Percentiles rank a stretch among this genome's conserved stretches.
Evolutionary conservation across 2,797 vertebrate genomes (phyloP).

Genomic region (Capromys pilorides): DNA sequence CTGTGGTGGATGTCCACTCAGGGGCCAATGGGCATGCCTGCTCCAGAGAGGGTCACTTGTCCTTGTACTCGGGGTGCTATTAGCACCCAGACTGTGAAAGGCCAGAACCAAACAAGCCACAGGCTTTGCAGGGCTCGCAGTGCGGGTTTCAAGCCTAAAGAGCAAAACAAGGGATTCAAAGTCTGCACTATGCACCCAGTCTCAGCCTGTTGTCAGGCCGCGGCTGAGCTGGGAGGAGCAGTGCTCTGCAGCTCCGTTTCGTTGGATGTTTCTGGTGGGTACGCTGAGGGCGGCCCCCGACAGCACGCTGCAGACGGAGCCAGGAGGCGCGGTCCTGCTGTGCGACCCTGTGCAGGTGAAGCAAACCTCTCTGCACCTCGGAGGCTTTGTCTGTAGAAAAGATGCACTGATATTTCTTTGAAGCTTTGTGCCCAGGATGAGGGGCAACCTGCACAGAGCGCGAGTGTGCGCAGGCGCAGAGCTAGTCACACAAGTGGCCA

Average conservation of each 20-base stretch:
- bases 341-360: neutral
- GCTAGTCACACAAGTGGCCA: neutral
- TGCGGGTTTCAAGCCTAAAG: neutral
- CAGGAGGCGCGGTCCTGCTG: neutral
- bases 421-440: neutral
- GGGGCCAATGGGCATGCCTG: neutral
- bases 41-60: fast-evolving
- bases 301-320: fast-evolving
- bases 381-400: neutral
- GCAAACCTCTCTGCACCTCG: neutral
- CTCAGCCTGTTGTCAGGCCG: fast-evolving
- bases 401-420: neutral
- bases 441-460: neutral
- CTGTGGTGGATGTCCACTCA: neutral
- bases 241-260: fast-evolving
- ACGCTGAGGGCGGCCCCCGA: neutral
- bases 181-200: fast-evolving
- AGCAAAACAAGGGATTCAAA: neutral
- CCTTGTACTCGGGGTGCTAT: no score
- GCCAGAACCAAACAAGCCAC: neutral
- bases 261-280: neutral
- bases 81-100: neutral
- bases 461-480: no score
- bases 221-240: neutral
- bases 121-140: neutral